Percentiles rank a stretch among this genome's conserved stretches.
These are phyloP conservation scores for Erythrolamprus reginae DNA, from an alignment of 2,113 vertebrate species.

Conservation along the genomic window DNA sequence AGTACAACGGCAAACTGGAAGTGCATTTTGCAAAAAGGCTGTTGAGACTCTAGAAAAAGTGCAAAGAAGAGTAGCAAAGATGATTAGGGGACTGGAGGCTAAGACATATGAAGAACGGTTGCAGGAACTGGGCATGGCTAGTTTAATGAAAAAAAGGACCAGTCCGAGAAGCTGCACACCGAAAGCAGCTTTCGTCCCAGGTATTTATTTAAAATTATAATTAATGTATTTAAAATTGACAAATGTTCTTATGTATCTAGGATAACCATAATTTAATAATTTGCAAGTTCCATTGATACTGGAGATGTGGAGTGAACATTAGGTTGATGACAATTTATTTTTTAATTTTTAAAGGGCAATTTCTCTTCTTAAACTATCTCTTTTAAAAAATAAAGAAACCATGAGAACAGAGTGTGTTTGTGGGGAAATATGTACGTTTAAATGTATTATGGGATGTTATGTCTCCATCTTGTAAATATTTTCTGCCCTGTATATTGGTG, in stretches of 20 bases:
- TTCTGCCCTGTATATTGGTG: constrained; percentile 40
- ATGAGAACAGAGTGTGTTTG: not conserved
- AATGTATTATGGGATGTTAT: constrained; percentile 38
- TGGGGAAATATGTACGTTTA: constrained; percentile 40
- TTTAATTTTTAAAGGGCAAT: constrained; percentile 41
- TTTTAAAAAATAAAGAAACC: not conserved
- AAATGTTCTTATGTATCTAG: constrained; percentile 61
- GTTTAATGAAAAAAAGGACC: too few species aligned
- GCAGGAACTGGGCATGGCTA: too few species aligned
- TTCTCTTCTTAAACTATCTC: constrained; percentile 33
- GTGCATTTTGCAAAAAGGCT: too few species aligned
- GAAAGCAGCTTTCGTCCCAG: constrained; percentile 47
- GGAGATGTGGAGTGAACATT: constrained; percentile 41
- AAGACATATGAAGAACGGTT: too few species aligned
- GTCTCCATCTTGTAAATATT: constrained; percentile 46
- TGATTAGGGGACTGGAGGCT: too few species aligned
- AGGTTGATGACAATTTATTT: too few species aligned
- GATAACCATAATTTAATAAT: constrained; percentile 57
- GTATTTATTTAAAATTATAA: constrained; percentile 63
- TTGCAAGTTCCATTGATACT: constrained; percentile 31
- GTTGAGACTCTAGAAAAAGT: too few species aligned
- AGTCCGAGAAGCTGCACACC: too few species aligned
- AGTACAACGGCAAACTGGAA: too few species aligned
- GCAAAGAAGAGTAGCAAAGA: too few species aligned
- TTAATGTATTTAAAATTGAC: constrained; percentile 50